Evolutionary conservation across 2,797 vertebrate species (phyloP).

Genomic region (Lepidocolaptes lacrymiger): DNA sequence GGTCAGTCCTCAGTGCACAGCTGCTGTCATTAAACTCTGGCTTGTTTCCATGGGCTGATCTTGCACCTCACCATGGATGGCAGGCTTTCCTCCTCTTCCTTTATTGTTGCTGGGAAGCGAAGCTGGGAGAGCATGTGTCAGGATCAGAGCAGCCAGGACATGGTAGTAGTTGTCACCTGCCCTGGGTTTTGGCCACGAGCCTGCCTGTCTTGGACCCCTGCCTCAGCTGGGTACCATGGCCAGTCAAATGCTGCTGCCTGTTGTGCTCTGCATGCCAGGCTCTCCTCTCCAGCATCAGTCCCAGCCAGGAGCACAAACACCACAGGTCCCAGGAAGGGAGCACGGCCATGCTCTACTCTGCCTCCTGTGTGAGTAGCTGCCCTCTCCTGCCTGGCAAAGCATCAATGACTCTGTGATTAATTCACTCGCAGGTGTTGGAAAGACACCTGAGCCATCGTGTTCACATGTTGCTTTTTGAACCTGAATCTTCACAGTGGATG

Average conservation of each 20-base stretch:
- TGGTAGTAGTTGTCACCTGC: neutral
- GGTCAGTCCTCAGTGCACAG: neutral
- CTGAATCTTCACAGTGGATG: neutral
- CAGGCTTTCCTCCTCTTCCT: neutral
- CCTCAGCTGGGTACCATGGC: rapidly evolving
- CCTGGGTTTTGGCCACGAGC: neutral
- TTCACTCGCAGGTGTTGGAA: rapidly evolving
- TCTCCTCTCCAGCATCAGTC: neutral
- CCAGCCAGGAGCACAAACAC: rapidly evolving
- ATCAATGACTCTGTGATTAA: neutral
- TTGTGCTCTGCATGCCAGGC: neutral
- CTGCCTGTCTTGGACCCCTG: neutral
- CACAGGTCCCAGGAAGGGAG: neutral
- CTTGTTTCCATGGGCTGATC: neutral
- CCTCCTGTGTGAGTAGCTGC: neutral
- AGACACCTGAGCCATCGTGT: neutral
- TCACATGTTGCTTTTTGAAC: neutral
- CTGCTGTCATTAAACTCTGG: neutral
- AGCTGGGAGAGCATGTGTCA: neutral
- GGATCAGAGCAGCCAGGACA: neutral
- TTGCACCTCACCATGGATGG: neutral
- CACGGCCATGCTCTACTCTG: neutral
- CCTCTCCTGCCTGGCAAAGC: neutral
- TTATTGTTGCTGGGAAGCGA: neutral
- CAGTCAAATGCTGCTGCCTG: rapidly evolving